A percentile compares a stretch with the other conserved stretches of the same genome.
Conservation (phyloP, 1,140 invertebrate genomes). For the Achroia grisella region DNA sequence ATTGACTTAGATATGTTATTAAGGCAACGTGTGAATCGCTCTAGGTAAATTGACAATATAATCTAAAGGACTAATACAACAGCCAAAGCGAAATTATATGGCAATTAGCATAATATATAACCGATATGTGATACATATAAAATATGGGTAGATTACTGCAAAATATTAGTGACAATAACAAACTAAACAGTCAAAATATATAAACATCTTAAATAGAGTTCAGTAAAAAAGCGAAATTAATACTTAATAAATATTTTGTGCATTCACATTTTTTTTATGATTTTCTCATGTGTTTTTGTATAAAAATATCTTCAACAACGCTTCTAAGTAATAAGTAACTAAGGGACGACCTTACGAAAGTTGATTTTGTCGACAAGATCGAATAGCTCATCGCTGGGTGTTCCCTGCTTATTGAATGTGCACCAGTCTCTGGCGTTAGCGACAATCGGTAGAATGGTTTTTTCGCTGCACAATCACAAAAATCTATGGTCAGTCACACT, state of each 20-base stretch:
- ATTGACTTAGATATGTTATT: conserved; percentile 74
- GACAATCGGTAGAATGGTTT: conserved; percentile 57
- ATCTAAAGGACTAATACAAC: conserved; percentile 64
- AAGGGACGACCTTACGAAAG: conserved; percentile 44
- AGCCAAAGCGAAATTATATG: conserved; percentile 65
- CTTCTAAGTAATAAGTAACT: conserved; percentile 30
- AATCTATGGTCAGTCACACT: conserved; percentile 26
- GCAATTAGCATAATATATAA: conserved; percentile 42
- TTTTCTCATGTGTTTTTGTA: conserved; percentile 51
- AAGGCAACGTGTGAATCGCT: conserved; percentile 72
- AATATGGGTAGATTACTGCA: conserved; percentile 20
- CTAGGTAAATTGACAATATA: conserved; percentile 57
- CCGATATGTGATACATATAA: conserved; percentile 37
- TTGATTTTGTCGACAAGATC: conserved; percentile 38
- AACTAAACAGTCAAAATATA: conserved; percentile 63
- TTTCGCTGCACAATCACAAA: conserved; percentile 59
- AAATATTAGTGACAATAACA: conserved; percentile 34
- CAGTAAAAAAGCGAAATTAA: conserved; percentile 60
- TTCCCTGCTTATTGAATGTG: conserved; percentile 36
- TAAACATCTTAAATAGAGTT: conserved; percentile 59
- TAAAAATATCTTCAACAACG: conserved; percentile 51
- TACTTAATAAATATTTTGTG: conserved; percentile 57
- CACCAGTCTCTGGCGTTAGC: conserved; percentile 64
- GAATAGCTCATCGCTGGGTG: conserved; percentile 35
- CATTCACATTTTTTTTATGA: conserved; percentile 63